A percentile compares a stretch with the other conserved stretches of the same genome.
These are phyloP conservation scores for Eupithecia vulgata DNA, from an alignment of 2,888 invertebrate species.

Conservation along the genomic window DNA sequence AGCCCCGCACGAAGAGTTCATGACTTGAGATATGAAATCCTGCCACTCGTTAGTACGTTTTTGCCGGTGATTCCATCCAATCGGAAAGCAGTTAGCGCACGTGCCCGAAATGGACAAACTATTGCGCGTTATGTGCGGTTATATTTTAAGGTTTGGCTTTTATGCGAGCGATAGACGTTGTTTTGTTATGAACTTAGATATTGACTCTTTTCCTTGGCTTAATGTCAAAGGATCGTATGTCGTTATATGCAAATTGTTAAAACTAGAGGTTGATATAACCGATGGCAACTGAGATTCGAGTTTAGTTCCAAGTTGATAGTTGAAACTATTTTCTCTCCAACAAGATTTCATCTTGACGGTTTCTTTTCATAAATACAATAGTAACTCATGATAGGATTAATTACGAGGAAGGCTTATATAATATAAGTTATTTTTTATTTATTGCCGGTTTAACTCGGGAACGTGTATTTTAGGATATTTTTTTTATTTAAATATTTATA, in stretches of 20 bases:
- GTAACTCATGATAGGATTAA: not conserved
- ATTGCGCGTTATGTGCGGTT: conserved; percentile 42
- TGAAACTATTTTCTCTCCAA: too few species aligned
- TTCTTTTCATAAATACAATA: not conserved
- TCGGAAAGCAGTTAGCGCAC: conserved; percentile 51
- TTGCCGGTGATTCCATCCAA: conserved; percentile 45
- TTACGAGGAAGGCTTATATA: not conserved
- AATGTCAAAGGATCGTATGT: not conserved
- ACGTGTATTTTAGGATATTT: too few species aligned
- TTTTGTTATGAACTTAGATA: not conserved
- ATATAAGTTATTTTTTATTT: not conserved
- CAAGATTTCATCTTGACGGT: not conserved
- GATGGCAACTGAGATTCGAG: too few species aligned
- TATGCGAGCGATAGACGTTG: conserved; percentile 6
- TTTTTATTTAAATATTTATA: too few species aligned
- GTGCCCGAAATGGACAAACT: conserved; percentile 53
- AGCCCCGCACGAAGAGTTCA: conserved; percentile 19
- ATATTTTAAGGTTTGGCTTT: conserved; percentile 22
- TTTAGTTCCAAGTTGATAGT: too few species aligned
- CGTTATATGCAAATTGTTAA: not conserved
- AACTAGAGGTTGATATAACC: not conserved
- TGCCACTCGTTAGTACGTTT: conserved; percentile 44
- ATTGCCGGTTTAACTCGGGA: too few species aligned
- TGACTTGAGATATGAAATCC: conserved; percentile 36
- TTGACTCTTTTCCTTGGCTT: not conserved